Conservation (phyloP, 35 echinoderm and acorn worm genomes). For the Chiridota heheva region DNA sequence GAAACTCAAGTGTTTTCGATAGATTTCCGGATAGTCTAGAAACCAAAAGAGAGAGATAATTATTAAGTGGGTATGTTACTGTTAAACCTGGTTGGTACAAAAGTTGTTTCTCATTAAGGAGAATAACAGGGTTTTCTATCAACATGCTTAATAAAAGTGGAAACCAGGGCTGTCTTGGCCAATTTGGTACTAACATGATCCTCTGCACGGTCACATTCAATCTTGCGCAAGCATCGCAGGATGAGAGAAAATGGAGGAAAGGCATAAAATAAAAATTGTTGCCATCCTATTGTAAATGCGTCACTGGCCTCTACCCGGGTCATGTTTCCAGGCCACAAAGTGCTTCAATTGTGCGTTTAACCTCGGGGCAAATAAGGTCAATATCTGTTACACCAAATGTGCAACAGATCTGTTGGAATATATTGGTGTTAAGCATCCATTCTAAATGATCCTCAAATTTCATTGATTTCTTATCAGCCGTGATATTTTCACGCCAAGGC, state of each 20-base stretch:
- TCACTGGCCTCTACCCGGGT: slow-evolving; percentile 61
- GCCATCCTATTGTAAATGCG: slow-evolving; percentile 62
- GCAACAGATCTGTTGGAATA: slow-evolving; percentile 43
- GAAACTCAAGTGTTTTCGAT: slow-evolving; percentile 44
- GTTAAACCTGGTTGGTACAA: background rate
- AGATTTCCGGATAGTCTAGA: slow-evolving; percentile 64
- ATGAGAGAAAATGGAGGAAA: no score
- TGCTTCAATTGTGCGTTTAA: slow-evolving; percentile 50
- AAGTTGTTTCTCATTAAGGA: slow-evolving; percentile 1
- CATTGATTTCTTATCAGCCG: slow-evolving; percentile 57
- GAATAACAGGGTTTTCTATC: slow-evolving; percentile 30
- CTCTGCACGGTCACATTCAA: slow-evolving; percentile 10
- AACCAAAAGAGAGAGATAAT: slow-evolving; percentile 25
- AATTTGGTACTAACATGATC: slow-evolving; percentile 61
- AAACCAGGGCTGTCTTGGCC: slow-evolving; percentile 82
- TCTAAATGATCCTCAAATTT: slow-evolving; percentile 66
- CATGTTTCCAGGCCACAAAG: slow-evolving; percentile 65
- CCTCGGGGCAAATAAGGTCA: slow-evolving; percentile 76
- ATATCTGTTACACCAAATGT: slow-evolving; percentile 56
- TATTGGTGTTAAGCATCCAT: slow-evolving; percentile 55
- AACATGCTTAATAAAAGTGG: slow-evolving; percentile 41
- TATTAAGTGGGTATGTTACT: slow-evolving; percentile 11
- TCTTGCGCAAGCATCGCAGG: no score
- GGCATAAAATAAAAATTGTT: no score
- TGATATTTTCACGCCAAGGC: slow-evolving; percentile 43